A percentile compares a stretch with the other conserved stretches of the same genome.
Conservation (phyloP, 2,797 vertebrate genomes). For the Hipposideros larvatus region DNA sequence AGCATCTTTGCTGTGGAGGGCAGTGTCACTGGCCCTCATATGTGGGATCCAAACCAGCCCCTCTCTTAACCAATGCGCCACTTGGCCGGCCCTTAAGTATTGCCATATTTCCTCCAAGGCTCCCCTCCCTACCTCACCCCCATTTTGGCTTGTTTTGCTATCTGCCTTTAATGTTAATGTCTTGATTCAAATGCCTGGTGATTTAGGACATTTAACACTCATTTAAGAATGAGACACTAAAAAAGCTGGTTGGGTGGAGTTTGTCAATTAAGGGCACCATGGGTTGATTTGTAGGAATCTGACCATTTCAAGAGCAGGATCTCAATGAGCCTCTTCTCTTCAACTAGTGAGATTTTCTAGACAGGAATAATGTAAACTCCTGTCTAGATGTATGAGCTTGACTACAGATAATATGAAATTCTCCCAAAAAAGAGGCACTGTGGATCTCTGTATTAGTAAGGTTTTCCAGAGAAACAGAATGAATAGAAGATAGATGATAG, state of each 20-base stretch:
- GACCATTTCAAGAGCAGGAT: background rate
- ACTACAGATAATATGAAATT: background rate
- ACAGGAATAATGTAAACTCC: background rate
- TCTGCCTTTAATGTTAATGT: background rate
- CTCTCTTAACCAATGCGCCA: too few relatives aligned
- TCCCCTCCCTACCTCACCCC: background rate
- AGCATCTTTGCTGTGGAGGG: too few relatives aligned
- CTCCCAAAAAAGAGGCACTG: background rate
- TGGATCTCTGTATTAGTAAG: background rate
- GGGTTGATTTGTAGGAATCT: background rate
- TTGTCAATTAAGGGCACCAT: background rate
- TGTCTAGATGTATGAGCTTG: background rate
- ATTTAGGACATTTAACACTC: conserved; percentile 20
- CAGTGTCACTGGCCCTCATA: too few relatives aligned
- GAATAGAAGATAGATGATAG: background rate
- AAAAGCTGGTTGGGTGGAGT: background rate
- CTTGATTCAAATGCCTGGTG: background rate
- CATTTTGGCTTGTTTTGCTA: background rate
- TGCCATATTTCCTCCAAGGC: background rate
- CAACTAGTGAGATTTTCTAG: background rate
- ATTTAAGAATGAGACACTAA: background rate
- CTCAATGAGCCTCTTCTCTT: background rate
- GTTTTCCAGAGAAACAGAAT: background rate
- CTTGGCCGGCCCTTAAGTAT: too few relatives aligned
- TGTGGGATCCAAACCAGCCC: too few relatives aligned